phyloP scores from a whole-genome alignment of 2,888 invertebrate genomes.

The Ochlodes sylvanus region DNA sequence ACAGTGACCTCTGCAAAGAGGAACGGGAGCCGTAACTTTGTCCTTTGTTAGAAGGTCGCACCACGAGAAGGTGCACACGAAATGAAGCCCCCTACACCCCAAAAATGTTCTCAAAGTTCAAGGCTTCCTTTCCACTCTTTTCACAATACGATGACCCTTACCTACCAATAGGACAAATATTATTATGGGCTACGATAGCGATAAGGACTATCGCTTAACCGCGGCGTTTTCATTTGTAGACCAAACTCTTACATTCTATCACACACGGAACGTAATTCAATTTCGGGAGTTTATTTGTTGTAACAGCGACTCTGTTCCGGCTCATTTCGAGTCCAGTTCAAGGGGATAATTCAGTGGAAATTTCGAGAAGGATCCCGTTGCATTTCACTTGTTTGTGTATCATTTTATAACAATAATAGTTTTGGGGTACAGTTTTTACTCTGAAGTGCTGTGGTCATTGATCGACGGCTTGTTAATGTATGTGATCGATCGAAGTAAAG shows the following conservation, averaged over 20 bases:
- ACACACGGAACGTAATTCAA: constrained; percentile 68
- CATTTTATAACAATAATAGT: neutral
- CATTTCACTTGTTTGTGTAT: neutral
- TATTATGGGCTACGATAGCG: no score
- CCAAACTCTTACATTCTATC: constrained; percentile 47
- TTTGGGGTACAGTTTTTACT: neutral
- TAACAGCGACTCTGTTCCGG: constrained; percentile 50
- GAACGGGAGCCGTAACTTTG: no score
- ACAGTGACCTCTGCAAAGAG: no score
- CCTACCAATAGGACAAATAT: no score
- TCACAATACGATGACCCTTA: no score
- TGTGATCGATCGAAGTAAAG: no score
- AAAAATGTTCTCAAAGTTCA: neutral
- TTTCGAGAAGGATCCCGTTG: constrained; percentile 24
- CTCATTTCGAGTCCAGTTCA: constrained; percentile 36
- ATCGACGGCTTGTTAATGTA: no score
- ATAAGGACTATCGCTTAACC: neutral
- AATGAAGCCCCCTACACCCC: no score
- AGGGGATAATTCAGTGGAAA: constrained; percentile 27
- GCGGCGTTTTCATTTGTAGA: constrained; percentile 28
- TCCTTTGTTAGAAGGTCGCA: no score
- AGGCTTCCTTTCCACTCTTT: neutral
- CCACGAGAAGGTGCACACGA: no score
- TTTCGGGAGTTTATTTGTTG: constrained; percentile 72
- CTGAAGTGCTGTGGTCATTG: no score